These are phyloP conservation scores for Calcarius lapponicus DNA, from an alignment of 2,797 vertebrate genomes.

Conservation along the genomic window DNA sequence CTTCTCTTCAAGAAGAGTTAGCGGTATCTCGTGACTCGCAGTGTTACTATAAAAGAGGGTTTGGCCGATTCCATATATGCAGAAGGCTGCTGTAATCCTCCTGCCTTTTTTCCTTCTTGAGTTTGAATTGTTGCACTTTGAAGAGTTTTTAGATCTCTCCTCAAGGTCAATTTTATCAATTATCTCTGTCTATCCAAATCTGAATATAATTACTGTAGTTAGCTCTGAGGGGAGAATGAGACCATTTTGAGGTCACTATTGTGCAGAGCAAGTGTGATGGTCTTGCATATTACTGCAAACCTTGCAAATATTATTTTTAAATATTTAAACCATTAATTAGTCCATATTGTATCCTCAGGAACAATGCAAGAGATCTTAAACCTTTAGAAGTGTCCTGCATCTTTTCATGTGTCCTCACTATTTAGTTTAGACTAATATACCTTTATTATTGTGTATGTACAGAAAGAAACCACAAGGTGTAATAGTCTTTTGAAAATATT, in stretches of 20 bases:
- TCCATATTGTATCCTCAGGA: neutral
- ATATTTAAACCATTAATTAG: neutral
- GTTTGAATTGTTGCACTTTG: neutral
- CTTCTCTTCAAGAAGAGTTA: neutral
- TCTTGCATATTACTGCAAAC: neutral
- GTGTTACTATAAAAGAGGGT: neutral
- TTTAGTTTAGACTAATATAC: neutral
- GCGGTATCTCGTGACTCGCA: fast-evolving
- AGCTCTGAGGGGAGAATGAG: neutral
- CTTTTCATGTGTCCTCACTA: neutral
- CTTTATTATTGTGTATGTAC: neutral
- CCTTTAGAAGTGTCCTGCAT: neutral
- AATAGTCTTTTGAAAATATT: neutral
- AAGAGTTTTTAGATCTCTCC: neutral
- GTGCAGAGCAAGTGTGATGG: neutral
- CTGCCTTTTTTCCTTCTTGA: neutral
- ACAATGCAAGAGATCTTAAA: neutral
- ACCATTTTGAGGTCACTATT: neutral
- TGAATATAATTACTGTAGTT: neutral
- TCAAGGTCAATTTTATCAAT: neutral
- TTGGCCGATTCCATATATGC: neutral
- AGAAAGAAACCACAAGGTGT: neutral
- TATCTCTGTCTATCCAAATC: neutral
- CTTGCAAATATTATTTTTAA: neutral
- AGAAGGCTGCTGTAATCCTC: neutral